phyloP scores from a whole-genome alignment of 1,140 invertebrate genomes.

The Diabrotica virgifera region DNA sequence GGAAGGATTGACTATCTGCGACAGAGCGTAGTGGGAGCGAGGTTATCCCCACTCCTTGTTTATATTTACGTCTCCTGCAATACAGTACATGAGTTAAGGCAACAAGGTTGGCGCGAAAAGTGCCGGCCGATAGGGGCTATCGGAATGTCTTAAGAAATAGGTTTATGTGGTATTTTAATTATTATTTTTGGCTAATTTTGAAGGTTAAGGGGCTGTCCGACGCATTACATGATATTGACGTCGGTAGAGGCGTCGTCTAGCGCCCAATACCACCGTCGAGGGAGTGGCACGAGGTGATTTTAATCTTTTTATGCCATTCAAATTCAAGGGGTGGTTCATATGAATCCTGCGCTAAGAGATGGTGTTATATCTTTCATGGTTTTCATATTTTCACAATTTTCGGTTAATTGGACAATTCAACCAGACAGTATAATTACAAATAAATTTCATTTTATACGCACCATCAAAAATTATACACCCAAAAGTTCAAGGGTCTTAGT shows the following conservation, averaged over 20 bases:
- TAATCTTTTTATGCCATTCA: conserved; percentile 51
- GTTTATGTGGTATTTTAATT: conserved; percentile 32
- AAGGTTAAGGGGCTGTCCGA: conserved; percentile 38
- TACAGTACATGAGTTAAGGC: conserved; percentile 26
- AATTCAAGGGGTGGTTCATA: conserved; percentile 46
- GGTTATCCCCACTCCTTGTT: conserved; percentile 41
- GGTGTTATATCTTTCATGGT: background rate
- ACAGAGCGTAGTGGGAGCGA: conserved; percentile 10
- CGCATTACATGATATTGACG: conserved; percentile 43
- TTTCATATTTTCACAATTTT: background rate
- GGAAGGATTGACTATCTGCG: background rate
- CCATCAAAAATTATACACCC: too few species aligned
- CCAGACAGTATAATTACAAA: too few species aligned
- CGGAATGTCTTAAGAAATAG: conserved; percentile 13
- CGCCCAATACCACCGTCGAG: conserved; percentile 45
- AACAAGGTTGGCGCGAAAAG: conserved; percentile 16
- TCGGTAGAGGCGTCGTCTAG: conserved; percentile 45
- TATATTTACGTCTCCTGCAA: conserved; percentile 43
- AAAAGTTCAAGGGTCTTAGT: too few species aligned
- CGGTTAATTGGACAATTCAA: too few species aligned
- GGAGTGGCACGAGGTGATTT: conserved; percentile 48
- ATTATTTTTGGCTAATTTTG: conserved; percentile 36
- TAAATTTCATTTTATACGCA: too few species aligned
- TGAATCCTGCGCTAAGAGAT: conserved; percentile 40
- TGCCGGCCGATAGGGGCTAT: background rate